These are phyloP conservation scores for Pyrgus malvae DNA, from an alignment of 2,888 invertebrate genomes.

Conservation along the genomic window DNA sequence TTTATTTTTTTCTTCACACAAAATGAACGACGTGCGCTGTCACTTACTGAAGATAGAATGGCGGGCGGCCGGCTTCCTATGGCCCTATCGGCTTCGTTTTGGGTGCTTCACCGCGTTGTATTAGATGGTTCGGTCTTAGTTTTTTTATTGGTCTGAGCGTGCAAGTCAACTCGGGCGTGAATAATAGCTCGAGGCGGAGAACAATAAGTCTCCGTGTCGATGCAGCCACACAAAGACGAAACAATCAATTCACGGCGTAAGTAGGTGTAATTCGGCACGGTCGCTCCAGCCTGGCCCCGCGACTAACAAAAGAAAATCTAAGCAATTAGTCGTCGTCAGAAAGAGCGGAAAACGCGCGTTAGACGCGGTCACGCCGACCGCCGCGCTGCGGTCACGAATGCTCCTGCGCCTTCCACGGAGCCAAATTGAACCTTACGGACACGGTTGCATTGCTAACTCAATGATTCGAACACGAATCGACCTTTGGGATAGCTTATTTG, in stretches of 20 bases:
- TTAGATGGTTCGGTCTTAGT: too few relatives aligned
- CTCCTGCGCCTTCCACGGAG: slow-evolving; percentile 38
- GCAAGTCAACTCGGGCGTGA: slow-evolving; percentile 73
- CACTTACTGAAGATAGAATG: too few relatives aligned
- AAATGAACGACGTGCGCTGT: too few relatives aligned
- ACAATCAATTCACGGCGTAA: slow-evolving; percentile 80
- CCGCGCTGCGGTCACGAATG: slow-evolving; percentile 58
- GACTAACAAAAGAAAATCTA: slow-evolving; percentile 82
- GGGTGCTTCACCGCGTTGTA: too few relatives aligned
- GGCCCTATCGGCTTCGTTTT: too few relatives aligned
- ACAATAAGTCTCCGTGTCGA: slow-evolving; percentile 78
- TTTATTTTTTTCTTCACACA: too few relatives aligned
- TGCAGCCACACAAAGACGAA: slow-evolving; percentile 78
- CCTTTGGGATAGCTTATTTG: neutral
- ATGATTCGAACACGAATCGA: neutral
- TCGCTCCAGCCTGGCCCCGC: slow-evolving; percentile 72
- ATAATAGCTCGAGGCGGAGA: slow-evolving; percentile 70
- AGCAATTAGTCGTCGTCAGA: slow-evolving; percentile 82
- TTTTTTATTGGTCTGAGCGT: too few relatives aligned
- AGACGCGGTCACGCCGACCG: slow-evolving; percentile 73
- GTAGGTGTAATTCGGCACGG: slow-evolving; percentile 79
- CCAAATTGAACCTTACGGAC: slow-evolving; percentile 41
- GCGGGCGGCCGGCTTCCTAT: too few relatives aligned
- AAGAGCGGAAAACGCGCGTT: slow-evolving; percentile 81
- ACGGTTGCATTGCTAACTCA: neutral